These are phyloP conservation scores for Dendroctonus valens DNA, from an alignment of 1,140 invertebrate species.

Conservation along the genomic window DNA sequence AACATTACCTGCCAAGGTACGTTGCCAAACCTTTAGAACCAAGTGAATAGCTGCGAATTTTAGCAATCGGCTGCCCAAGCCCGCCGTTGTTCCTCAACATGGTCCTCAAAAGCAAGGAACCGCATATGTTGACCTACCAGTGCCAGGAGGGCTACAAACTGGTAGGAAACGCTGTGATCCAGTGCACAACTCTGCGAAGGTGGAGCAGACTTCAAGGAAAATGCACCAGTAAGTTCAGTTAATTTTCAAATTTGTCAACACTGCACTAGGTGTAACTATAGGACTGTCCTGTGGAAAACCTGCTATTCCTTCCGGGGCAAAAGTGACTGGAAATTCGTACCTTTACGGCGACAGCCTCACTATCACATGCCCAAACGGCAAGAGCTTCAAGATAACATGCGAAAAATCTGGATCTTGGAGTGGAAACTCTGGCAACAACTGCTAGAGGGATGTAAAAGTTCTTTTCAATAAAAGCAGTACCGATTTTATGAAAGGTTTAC, in stretches of 20 bases:
- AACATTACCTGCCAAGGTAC: slow-evolving; percentile 51
- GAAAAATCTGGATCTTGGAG: no score
- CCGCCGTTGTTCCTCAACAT: slow-evolving; percentile 43
- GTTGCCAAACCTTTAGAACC: slow-evolving; percentile 3
- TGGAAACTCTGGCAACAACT: no score
- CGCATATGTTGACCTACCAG: slow-evolving; percentile 51
- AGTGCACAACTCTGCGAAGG: slow-evolving; percentile 54
- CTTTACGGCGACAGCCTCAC: slow-evolving; percentile 42
- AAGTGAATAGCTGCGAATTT: slow-evolving; percentile 8
- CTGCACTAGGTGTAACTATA: slow-evolving; percentile 25
- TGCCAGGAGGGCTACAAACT: slow-evolving; percentile 54
- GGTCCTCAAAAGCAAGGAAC: slow-evolving; percentile 32
- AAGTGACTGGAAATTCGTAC: slow-evolving; percentile 43
- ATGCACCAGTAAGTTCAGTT: slow-evolving; percentile 51
- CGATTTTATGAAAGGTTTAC: no score
- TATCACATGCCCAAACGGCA: slow-evolving; percentile 35
- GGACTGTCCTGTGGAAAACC: slow-evolving; percentile 44
- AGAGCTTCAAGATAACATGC: no score
- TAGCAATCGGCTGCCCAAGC: slow-evolving; percentile 48
- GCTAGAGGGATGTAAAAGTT: no score
- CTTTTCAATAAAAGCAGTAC: no score
- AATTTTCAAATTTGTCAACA: slow-evolving; percentile 2
- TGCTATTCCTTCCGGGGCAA: slow-evolving; percentile 26
- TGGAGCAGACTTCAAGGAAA: slow-evolving; percentile 58
- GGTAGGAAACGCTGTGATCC: slow-evolving; percentile 52